Conservation (phyloP, 2,797 vertebrate genomes). For the Neopelma chrysocephalum region DNA sequence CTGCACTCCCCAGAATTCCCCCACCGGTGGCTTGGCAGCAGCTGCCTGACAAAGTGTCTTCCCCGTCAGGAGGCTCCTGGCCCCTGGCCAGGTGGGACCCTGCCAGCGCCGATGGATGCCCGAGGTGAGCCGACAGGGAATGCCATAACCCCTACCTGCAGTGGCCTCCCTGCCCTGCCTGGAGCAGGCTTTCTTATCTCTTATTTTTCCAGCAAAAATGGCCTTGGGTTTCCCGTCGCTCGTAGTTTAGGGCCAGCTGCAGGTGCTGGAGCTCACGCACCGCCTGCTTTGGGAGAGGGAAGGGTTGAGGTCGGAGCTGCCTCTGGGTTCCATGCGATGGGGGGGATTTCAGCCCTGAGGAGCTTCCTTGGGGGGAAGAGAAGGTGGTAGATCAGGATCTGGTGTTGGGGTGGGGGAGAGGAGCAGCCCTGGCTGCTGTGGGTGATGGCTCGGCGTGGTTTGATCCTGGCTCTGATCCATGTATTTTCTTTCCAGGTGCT, state of each 20-base stretch:
- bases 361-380: not conserved
- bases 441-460: rapidly evolving
- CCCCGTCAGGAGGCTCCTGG: not conserved
- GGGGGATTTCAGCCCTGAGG: not conserved
- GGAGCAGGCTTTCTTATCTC: not conserved
- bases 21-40: not conserved
- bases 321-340: rapidly evolving
- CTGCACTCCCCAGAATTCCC: not conserved
- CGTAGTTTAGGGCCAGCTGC: rapidly evolving
- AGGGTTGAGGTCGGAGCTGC: not conserved
- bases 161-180: not conserved
- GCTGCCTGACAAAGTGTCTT: not conserved
- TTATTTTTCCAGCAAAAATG: not conserved
- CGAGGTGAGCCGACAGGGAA: slow-evolving; percentile 43
- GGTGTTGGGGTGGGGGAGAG: not conserved
- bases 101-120: slow-evolving; percentile 15
- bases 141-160: not conserved
- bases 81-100: slow-evolving; percentile 1
- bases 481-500: slow-evolving; percentile 39
- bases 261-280: not conserved
- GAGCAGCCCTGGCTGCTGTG: not conserved
- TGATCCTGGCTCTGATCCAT: not conserved
- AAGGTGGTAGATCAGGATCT: not conserved
- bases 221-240: not conserved
- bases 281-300: not conserved